Evolutionary conservation across 2,888 invertebrate genomes (phyloP).

Genomic region (Xestia sexstrigata): DNA sequence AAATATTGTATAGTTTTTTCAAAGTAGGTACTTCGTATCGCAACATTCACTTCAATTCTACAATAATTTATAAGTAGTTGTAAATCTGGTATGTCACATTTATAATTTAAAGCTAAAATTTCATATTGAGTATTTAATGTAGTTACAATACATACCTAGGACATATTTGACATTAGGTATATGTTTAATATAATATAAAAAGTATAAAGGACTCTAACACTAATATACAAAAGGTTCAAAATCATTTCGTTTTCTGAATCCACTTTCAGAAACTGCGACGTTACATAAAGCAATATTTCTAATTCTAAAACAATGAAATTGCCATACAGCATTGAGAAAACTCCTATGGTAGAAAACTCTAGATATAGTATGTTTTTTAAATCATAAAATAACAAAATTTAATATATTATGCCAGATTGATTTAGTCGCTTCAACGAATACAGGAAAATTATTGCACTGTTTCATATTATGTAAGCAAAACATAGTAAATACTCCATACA

Average conservation of each 20-base stretch:
- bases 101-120: constrained; percentile 67
- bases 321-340: constrained; percentile 18
- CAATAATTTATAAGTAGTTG: constrained; percentile 63
- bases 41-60: constrained; percentile 53
- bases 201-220: constrained; percentile 70
- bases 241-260: constrained; percentile 70
- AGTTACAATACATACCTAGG: constrained; percentile 59
- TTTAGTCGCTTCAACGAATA: neutral
- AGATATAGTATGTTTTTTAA: neutral
- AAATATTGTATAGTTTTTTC: constrained; percentile 10
- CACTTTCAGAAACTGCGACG: constrained; percentile 53
- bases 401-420: neutral
- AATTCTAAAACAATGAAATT: too few relatives aligned
- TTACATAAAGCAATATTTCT: constrained; percentile 43
- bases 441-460: constrained; percentile 30
- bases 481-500: neutral
- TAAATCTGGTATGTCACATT: constrained; percentile 68
- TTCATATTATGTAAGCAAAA: neutral
- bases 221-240: constrained; percentile 69
- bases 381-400: neutral
- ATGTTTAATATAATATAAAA: constrained; percentile 60
- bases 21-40: constrained; percentile 55
- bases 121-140: constrained; percentile 67
- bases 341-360: constrained; percentile 8
- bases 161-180: constrained; percentile 54